Evolutionary conservation across 1,140 invertebrate genomes (phyloP), one percentile per base, ranked within the genome.

Genomic region (Aphis craccivora): DNA sequence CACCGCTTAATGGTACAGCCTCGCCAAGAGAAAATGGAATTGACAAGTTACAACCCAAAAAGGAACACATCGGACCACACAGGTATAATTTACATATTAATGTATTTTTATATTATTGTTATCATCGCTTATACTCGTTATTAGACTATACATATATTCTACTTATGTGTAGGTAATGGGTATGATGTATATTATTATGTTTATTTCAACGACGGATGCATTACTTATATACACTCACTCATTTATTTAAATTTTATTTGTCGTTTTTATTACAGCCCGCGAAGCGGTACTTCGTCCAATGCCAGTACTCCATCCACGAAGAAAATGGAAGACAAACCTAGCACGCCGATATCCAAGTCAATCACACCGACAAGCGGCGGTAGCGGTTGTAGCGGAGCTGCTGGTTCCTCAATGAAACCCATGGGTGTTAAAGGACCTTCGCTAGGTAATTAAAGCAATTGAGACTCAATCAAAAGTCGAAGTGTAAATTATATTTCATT

Each of bases 291-390:
- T 53, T 97, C 97, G 93, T 97, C 97, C 94, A 98, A 98, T 94
- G 97, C 97, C 0, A 97, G 97, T 93, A 97, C 97, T 67, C 97
- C 97, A 0, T 97, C 97, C 51, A 97, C 97, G 51, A 97, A 97
- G 95, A 97, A 97, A 94, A 95, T 97, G 95, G 96, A 96, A 86
- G 97, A 98, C 94, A 98, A 99, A 95, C 97, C 98, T 6, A 97
- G 97, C 51, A 98, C 98, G 23, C 98, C 98, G 2, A 98, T 98
- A 94, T 98, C 97, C 0, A 99, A 98, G 95, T 97, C 98, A 8
- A 97, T 98, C 53, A 98, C 98, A 22, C 98, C 98, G 2, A 98
- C 98, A 2, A 97, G 96, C 51, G 97, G 96, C 6, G 96, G 97
- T 94, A 94, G 94, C 30, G 95, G 94, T 92, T 95, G 95, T 25